These are phyloP conservation scores for Danio tinwini DNA, from an alignment of 2,797 vertebrate genomes.

Conservation along the genomic window DNA sequence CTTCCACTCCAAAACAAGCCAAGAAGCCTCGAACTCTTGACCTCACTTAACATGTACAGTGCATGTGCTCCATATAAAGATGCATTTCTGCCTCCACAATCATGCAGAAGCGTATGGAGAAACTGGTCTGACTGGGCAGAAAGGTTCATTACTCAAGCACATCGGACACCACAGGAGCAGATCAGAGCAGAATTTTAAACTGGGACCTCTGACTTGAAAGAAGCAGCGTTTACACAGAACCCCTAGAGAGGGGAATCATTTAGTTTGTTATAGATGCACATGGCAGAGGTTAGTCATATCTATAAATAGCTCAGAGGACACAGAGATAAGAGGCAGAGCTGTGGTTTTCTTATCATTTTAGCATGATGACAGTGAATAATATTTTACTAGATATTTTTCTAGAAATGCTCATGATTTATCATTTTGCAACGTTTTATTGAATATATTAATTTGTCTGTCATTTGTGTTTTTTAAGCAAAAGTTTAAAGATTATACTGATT, in stretches of 20 bases:
- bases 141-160: slow-evolving; percentile 66
- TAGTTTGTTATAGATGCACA: slow-evolving; percentile 50
- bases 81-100: slow-evolving; percentile 25
- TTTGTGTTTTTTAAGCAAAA: neutral
- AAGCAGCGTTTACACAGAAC: slow-evolving; percentile 60
- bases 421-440: too few species aligned
- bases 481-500: neutral
- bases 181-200: slow-evolving; percentile 64
- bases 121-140: slow-evolving; percentile 47
- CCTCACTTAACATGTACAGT: slow-evolving; percentile 51
- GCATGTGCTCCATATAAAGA: slow-evolving; percentile 49
- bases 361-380: too few species aligned
- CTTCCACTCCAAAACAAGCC: slow-evolving; percentile 1
- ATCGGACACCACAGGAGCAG: slow-evolving; percentile 52
- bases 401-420: neutral
- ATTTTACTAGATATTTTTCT: too few species aligned
- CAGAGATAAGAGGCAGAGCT: neutral
- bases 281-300: slow-evolving; percentile 51
- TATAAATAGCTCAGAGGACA: slow-evolving; percentile 55
- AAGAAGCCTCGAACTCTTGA: slow-evolving; percentile 28
- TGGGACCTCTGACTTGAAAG: slow-evolving; percentile 51
- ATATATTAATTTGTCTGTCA: too few species aligned
- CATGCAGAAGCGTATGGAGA: slow-evolving; percentile 34
- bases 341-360: neutral
- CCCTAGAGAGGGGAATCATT: slow-evolving; percentile 54